These are phyloP conservation scores for Trematocara nigrifrons DNA, from an alignment of 2,113 vertebrate species.

Conservation along the genomic window DNA sequence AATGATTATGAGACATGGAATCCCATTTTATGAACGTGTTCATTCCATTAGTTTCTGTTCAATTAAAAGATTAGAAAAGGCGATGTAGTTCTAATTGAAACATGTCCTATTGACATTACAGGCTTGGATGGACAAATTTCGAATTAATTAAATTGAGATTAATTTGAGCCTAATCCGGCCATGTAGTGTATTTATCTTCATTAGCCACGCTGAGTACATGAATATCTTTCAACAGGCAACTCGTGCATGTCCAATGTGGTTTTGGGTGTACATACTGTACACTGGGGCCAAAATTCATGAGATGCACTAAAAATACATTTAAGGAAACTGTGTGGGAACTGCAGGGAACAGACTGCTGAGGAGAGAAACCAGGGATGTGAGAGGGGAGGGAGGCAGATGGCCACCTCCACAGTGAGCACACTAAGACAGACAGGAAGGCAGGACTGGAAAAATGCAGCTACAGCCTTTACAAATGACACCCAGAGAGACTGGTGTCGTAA, in stretches of 20 bases:
- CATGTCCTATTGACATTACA: conserved; percentile 61
- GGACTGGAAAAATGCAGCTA: conserved; percentile 41
- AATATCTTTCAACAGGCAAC: conserved; percentile 11
- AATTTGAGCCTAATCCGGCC: conserved; percentile 52
- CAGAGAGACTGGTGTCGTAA: conserved; percentile 55
- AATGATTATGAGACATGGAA: conserved; percentile 18
- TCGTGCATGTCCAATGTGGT: not conserved
- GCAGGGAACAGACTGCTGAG: conserved; percentile 46
- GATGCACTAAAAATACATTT: conserved; percentile 47
- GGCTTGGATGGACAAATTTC: conserved; percentile 54
- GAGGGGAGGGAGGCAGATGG: conserved; percentile 61
- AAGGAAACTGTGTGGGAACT: conserved; percentile 52
- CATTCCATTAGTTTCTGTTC: conserved; percentile 38
- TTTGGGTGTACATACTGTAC: not conserved
- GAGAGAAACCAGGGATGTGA: conserved; percentile 39
- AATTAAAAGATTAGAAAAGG: conserved; percentile 67
- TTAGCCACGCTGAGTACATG: conserved; percentile 19
- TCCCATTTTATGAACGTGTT: conserved; percentile 34
- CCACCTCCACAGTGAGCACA: conserved; percentile 45
- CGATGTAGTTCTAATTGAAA: conserved; percentile 59
- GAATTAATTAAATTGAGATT: conserved; percentile 62
- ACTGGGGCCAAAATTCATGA: conserved; percentile 38
- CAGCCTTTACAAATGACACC: conserved; percentile 60
- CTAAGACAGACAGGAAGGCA: conserved; percentile 45
- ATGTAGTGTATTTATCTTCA: conserved; percentile 54